Percentiles rank a stretch among this genome's conserved stretches.
Evolutionary conservation across 1,140 invertebrate species (phyloP).

Genomic region (Bombus breviceps): DNA sequence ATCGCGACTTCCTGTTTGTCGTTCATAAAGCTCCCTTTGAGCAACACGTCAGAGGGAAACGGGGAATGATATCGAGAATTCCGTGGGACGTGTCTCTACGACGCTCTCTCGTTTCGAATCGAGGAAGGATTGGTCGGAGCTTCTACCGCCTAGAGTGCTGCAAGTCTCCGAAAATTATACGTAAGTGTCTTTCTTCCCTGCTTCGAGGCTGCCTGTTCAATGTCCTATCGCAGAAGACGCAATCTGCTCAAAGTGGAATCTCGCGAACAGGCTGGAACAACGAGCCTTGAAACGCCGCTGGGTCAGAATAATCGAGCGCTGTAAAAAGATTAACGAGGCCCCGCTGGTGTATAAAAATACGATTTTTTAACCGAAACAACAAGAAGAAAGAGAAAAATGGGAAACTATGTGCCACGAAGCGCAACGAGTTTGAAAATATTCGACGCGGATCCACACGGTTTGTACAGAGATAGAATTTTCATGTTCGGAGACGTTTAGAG

Average conservation of each 20-base stretch:
- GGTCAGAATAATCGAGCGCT: neutral
- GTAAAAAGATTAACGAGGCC: slow-evolving; percentile 15
- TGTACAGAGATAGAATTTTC: neutral
- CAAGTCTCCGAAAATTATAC: neutral
- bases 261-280: slow-evolving; percentile 12
- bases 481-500: too few species aligned
- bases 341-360: slow-evolving; percentile 26
- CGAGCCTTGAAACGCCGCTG: neutral
- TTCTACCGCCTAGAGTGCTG: neutral
- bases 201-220: neutral
- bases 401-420: slow-evolving; percentile 17
- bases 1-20: neutral
- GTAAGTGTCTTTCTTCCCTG: neutral
- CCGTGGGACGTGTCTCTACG: neutral
- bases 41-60: too few species aligned
- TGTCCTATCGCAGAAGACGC: neutral
- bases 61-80: neutral
- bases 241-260: slow-evolving; percentile 1
- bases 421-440: slow-evolving; percentile 17
- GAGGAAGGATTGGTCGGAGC: neutral
- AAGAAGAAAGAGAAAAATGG: neutral
- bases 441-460: too few species aligned
- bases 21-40: neutral
- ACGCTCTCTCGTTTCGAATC: neutral
- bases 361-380: neutral